Evolutionary conservation across 2,888 invertebrate genomes (phyloP).

Genomic region (Phyllotreta cruciferae): DNA sequence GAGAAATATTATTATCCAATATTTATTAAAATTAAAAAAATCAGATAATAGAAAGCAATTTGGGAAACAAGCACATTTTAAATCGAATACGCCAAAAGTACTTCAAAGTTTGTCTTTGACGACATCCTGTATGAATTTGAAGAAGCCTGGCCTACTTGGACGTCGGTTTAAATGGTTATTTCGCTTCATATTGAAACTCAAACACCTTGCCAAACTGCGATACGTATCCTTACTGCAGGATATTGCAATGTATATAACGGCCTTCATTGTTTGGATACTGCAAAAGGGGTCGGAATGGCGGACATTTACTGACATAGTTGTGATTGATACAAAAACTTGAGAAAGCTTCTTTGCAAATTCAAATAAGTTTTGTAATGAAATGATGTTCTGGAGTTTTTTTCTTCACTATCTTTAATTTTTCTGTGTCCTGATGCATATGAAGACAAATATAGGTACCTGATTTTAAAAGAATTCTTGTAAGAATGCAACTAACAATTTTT

Average conservation of each 20-base stretch:
- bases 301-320: neutral
- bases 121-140: slow-evolving; percentile 22
- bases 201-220: slow-evolving; percentile 27
- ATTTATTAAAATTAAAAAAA: too few relatives aligned
- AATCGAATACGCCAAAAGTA: too few relatives aligned
- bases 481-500: slow-evolving; percentile 1
- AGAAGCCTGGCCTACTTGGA: slow-evolving; percentile 23
- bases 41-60: too few relatives aligned
- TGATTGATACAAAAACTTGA: slow-evolving; percentile 13
- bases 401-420: too few relatives aligned
- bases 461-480: too few relatives aligned
- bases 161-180: slow-evolving; percentile 11
- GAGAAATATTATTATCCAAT: too few relatives aligned
- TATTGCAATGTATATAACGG: slow-evolving; percentile 20
- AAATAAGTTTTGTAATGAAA: too few relatives aligned
- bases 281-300: neutral
- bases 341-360: neutral
- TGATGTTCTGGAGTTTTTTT: too few relatives aligned
- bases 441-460: too few relatives aligned
- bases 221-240: slow-evolving; percentile 22
- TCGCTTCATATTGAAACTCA: slow-evolving; percentile 35
- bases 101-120: neutral
- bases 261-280: slow-evolving; percentile 6
- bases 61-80: too few relatives aligned
- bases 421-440: too few relatives aligned